These are phyloP conservation scores for Protobothrops mucrosquamatus DNA, from an alignment of 2,113 vertebrate species.

Conservation along the genomic window DNA sequence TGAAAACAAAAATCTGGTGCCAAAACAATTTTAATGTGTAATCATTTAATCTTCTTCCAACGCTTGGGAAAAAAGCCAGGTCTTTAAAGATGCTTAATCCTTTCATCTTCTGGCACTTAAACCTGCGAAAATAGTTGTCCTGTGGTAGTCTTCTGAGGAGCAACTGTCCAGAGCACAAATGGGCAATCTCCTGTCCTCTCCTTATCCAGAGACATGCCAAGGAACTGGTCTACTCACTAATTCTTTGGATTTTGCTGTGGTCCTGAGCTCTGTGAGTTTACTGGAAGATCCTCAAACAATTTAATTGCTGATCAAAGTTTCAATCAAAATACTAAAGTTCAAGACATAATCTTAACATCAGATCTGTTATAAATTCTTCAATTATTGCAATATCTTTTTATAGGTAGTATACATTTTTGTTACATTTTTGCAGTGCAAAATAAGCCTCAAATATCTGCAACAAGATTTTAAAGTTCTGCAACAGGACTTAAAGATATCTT, in stretches of 20 bases:
- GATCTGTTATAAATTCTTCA: not conserved
- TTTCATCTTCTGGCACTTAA: not conserved
- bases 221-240: not conserved
- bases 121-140: not conserved
- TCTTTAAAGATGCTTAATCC: not conserved
- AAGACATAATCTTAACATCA: not conserved
- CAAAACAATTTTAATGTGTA: not conserved
- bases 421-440: not conserved
- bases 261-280: not conserved
- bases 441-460: not conserved
- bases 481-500: not conserved
- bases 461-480: not conserved
- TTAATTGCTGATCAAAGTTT: not conserved
- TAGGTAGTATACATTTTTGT: not conserved
- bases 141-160: not conserved
- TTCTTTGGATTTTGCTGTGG: not conserved
- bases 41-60: not conserved
- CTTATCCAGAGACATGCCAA: not conserved
- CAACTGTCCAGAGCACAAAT: not conserved
- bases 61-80: not conserved
- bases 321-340: not conserved
- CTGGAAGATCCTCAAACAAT: not conserved
- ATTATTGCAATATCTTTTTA: not conserved
- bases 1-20: not conserved
- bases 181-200: not conserved